A percentile compares a stretch with the other conserved stretches of the same genome.
These are phyloP conservation scores for Gnathonemus longibarbis DNA, from an alignment of 2,113 vertebrate genomes.

Conservation along the genomic window DNA sequence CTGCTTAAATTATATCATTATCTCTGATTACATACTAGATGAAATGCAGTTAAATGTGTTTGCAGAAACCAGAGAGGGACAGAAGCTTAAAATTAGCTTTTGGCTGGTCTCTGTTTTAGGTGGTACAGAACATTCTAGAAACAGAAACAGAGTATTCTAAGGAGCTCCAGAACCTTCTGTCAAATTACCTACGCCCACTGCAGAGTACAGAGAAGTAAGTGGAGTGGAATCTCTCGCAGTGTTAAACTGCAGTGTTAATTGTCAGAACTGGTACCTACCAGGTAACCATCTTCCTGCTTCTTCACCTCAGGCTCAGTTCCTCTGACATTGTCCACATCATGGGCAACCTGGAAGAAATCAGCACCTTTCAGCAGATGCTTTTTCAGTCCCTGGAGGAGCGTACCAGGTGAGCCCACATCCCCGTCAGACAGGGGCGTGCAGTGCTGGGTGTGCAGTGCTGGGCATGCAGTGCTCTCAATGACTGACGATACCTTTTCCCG, in stretches of 20 bases:
- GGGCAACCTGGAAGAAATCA: slow-evolving; percentile 94
- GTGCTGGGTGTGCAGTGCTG: too few species aligned
- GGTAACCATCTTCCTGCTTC: not conserved
- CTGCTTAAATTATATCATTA: not conserved
- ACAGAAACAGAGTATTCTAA: slow-evolving; percentile 95
- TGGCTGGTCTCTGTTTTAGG: slow-evolving; percentile 51
- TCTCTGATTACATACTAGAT: not conserved
- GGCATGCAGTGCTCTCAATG: not conserved
- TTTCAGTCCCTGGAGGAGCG: slow-evolving; percentile 94
- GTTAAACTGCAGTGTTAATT: not conserved
- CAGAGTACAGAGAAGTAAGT: slow-evolving; percentile 89
- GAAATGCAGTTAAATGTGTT: not conserved
- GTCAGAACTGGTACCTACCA: not conserved
- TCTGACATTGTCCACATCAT: slow-evolving; percentile 75
- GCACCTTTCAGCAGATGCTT: slow-evolving; percentile 93
- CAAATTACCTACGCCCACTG: slow-evolving; percentile 82
- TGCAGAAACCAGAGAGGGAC: not conserved
- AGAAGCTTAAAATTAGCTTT: not conserved
- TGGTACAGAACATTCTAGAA: slow-evolving; percentile 98
- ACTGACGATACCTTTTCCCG: not conserved
- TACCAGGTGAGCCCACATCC: slow-evolving; percentile 79
- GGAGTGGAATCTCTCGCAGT: not conserved
- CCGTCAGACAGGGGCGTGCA: not conserved
- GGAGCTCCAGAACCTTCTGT: slow-evolving; percentile 87
- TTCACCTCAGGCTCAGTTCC: slow-evolving; percentile 66